A percentile compares a stretch with the other conserved stretches of the same genome.
These are phyloP conservation scores for Xiphias gladius DNA, from an alignment of 2,113 vertebrate species.

Conservation along the genomic window DNA sequence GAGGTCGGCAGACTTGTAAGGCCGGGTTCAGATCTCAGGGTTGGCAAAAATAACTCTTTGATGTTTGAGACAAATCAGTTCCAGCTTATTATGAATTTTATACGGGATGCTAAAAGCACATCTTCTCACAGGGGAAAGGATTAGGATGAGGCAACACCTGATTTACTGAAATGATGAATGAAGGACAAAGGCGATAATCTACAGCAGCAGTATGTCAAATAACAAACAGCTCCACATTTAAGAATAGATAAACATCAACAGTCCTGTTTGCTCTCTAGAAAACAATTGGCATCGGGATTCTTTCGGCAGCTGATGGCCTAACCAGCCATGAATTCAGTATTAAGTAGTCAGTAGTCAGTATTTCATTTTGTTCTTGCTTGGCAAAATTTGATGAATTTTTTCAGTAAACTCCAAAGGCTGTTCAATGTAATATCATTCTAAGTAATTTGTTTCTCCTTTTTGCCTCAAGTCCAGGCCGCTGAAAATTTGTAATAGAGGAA, in stretches of 20 bases:
- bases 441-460: neutral
- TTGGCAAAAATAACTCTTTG: neutral
- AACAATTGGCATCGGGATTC: conserved; percentile 14
- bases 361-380: conserved; percentile 46
- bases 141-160: conserved; percentile 2
- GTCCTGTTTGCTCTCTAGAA: conserved; percentile 33
- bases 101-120: neutral
- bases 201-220: conserved; percentile 17
- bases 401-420: neutral
- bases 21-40: conserved; percentile 22
- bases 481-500: neutral
- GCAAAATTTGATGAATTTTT: conserved; percentile 32
- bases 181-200: conserved; percentile 18
- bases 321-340: conserved; percentile 51
- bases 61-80: conserved; percentile 28
- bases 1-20: conserved; percentile 64
- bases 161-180: conserved; percentile 18
- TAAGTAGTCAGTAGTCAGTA: too few species aligned
- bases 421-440: neutral
- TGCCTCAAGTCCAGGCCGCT: neutral
- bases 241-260: conserved; percentile 29
- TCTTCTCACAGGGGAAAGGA: neutral
- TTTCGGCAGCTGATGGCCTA: conserved; percentile 34
- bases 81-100: conserved; percentile 7
- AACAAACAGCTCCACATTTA: conserved; percentile 22